Percentiles rank a stretch among this genome's conserved stretches.
Evolutionary conservation across 2,888 invertebrate species (phyloP).

Genomic region (Meiosimyza platycephala): DNA sequence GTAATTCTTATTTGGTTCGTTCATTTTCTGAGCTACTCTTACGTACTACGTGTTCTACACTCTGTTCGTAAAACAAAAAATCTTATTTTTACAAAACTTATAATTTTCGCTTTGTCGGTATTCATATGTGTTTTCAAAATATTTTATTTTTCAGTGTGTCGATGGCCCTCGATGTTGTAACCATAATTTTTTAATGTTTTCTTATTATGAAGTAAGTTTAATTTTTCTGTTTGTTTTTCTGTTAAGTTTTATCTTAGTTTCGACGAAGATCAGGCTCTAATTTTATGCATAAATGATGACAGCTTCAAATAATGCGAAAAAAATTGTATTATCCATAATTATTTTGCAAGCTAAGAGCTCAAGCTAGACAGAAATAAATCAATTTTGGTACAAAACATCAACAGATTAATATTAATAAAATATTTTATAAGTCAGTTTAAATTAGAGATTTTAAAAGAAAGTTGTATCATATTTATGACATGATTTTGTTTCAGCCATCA

Average conservation of each 20-base stretch:
- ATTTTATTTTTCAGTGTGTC: constrained; percentile 39
- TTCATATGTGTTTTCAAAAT: constrained; percentile 28
- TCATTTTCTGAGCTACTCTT: constrained; percentile 3
- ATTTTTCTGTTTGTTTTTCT: not conserved
- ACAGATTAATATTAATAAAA: too few species aligned
- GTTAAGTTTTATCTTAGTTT: too few species aligned
- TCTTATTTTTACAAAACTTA: constrained; percentile 23
- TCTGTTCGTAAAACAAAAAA: constrained; percentile 21
- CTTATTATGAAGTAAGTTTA: constrained; percentile 6
- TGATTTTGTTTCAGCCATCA: too few species aligned
- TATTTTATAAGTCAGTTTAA: too few species aligned
- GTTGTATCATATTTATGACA: too few species aligned
- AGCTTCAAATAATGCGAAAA: too few species aligned
- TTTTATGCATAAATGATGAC: too few species aligned
- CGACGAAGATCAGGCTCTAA: too few species aligned
- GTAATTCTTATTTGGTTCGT: constrained; percentile 20
- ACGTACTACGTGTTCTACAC: constrained; percentile 27
- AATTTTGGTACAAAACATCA: not conserved
- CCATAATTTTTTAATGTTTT: constrained; percentile 33
- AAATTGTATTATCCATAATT: too few species aligned
- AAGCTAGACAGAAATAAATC: not conserved
- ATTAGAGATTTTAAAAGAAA: too few species aligned
- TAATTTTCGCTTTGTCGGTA: constrained; percentile 14
- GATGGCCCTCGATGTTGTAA: constrained; percentile 51
- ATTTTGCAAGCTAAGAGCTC: too few species aligned